These are phyloP conservation scores for Heliornis fulica DNA, from an alignment of 2,113 vertebrate species.

Conservation along the genomic window DNA sequence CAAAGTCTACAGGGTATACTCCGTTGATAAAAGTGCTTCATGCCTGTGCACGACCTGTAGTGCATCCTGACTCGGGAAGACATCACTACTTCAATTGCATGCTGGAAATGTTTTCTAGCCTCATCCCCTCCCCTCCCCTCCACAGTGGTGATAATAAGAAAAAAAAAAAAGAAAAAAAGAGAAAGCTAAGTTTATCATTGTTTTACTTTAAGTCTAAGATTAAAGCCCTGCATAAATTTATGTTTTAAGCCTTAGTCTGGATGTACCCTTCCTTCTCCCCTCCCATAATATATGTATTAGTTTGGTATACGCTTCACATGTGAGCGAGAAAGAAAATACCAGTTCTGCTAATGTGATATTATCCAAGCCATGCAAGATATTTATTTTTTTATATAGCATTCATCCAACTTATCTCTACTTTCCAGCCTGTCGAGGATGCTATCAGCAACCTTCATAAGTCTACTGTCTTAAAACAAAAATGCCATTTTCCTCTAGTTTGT, in stretches of 20 bases:
- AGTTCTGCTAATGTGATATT: neutral
- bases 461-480: neutral
- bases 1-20: neutral
- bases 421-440: neutral
- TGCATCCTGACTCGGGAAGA: slow-evolving; percentile 12
- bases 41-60: neutral
- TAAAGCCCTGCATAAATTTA: neutral
- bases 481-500: neutral
- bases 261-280: accelerated
- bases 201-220: neutral
- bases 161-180: neutral
- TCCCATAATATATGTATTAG: neutral
- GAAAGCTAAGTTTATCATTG: neutral
- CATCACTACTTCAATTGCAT: neutral
- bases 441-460: slow-evolving; percentile 30
- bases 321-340: neutral
- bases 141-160: neutral
- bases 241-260: accelerated
- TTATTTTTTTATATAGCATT: neutral
- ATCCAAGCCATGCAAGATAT: neutral
- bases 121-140: neutral
- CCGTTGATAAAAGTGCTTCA: neutral
- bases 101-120: neutral
- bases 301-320: neutral
- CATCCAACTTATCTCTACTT: slow-evolving; percentile 12